Evolutionary conservation across 2,113 vertebrate species (phyloP).

Genomic region (Rhinopomastus cyanomelas): DNA sequence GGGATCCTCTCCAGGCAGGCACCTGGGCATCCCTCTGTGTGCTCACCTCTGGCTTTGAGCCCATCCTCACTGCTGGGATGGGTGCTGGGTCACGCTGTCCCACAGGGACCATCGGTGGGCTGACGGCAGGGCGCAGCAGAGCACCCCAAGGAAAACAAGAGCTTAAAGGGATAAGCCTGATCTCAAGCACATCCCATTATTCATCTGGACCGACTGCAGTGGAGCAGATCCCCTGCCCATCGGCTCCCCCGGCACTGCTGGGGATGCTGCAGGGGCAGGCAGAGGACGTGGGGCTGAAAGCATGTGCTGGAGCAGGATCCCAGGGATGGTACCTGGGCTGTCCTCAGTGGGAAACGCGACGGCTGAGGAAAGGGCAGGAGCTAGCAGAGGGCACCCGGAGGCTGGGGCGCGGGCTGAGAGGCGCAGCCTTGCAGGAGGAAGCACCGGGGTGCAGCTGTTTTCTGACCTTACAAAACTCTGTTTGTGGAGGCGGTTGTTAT

Average conservation of each 20-base stretch:
- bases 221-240: not conserved
- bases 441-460: not conserved
- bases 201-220: not conserved
- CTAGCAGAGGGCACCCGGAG: not conserved
- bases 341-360: not conserved
- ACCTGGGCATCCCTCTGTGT: fast-evolving
- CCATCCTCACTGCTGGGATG: fast-evolving
- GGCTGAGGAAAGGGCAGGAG: not conserved
- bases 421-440: not conserved
- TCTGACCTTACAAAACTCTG: constrained; percentile 57
- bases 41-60: not conserved
- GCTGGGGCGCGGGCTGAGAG: not conserved
- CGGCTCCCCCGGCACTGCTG: not conserved
- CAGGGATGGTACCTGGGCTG: not conserved
- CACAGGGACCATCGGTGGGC: not conserved
- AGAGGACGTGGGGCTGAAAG: not conserved
- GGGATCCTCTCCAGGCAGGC: not conserved
- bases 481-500: constrained; percentile 63
- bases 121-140: not conserved
- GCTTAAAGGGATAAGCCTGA: not conserved
- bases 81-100: not conserved
- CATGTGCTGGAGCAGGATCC: not conserved
- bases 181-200: not conserved
- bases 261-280: not conserved
- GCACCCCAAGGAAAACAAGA: not conserved